A percentile compares a stretch with the other conserved stretches of the same genome.
Conservation (phyloP, 1,140 invertebrate genomes). For the Bombus pyrosoma region DNA sequence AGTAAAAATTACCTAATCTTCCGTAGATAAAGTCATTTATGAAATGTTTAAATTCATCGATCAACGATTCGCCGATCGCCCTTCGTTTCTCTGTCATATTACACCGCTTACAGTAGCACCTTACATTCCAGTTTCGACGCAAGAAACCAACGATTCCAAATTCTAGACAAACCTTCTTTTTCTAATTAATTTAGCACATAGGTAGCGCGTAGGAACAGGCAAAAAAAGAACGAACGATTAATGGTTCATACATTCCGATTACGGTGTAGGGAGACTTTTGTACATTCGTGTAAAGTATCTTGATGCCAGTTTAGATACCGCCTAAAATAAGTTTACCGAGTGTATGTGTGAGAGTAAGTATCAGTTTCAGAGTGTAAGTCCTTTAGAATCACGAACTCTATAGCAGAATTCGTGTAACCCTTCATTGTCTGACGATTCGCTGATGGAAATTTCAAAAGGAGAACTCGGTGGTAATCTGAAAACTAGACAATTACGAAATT, state of each 20-base stretch:
- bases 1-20: neutral
- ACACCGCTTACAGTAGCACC: conserved; percentile 7
- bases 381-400: neutral
- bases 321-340: conserved; percentile 57
- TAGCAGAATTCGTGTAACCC: neutral
- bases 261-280: conserved; percentile 67
- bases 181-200: conserved; percentile 51
- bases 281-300: conserved; percentile 73
- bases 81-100: conserved; percentile 23
- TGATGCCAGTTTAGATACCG: conserved; percentile 66
- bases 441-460: neutral
- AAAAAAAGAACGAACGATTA: neutral
- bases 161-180: conserved; percentile 9
- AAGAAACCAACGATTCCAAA: conserved; percentile 31
- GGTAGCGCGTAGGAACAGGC: conserved; percentile 18
- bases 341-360: conserved; percentile 48
- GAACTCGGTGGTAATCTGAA: neutral
- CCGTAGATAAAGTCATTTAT: neutral
- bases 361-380: conserved; percentile 25
- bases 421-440: neutral
- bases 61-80: conserved; percentile 47
- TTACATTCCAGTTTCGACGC: conserved; percentile 55
- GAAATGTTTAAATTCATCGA: neutral
- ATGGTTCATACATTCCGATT: conserved; percentile 64
- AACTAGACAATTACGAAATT: too few species aligned